phyloP scores from a whole-genome alignment of 2,888 invertebrate genomes.

The Uloborus plumipes region DNA sequence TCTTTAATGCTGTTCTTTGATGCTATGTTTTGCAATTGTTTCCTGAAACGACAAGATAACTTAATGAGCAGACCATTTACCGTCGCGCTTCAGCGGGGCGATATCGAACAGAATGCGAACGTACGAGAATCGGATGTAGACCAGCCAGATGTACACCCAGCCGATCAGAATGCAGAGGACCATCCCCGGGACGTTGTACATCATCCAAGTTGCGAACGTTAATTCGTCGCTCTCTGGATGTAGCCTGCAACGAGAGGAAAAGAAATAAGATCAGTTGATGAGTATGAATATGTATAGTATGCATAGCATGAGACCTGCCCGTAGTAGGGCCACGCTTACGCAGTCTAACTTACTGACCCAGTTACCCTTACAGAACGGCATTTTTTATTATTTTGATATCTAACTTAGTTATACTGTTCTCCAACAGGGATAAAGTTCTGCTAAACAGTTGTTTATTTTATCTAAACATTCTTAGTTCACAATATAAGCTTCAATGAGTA shows the following conservation, averaged over 20 bases:
- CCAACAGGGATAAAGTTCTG: no score
- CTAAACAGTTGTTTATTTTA: no score
- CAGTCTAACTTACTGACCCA: no score
- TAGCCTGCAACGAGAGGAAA: slow-evolving; percentile 11
- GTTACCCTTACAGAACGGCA: no score
- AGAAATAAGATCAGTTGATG: no score
- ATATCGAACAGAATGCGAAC: slow-evolving; percentile 5
- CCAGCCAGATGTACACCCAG: slow-evolving; percentile 81
- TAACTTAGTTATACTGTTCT: no score
- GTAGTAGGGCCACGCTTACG: no score
- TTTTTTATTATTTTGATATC: no score
- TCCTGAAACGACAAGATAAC: slow-evolving; percentile 18
- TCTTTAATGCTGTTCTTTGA: slow-evolving; percentile 26
- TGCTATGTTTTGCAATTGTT: slow-evolving; percentile 16
- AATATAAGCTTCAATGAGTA: no score
- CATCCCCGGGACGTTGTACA: slow-evolving; percentile 87
- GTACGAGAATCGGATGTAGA: slow-evolving; percentile 45
- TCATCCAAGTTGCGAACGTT: slow-evolving; percentile 88
- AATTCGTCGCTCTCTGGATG: slow-evolving; percentile 74
- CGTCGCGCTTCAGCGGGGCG: background rate
- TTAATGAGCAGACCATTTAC: background rate
- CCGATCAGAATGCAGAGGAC: slow-evolving; percentile 81
- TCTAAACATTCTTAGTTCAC: no score
- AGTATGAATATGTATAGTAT: no score
- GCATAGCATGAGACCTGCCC: no score